Evolutionary conservation across 2,888 invertebrate genomes (phyloP).

Genomic region (Spodoptera exigua): DNA sequence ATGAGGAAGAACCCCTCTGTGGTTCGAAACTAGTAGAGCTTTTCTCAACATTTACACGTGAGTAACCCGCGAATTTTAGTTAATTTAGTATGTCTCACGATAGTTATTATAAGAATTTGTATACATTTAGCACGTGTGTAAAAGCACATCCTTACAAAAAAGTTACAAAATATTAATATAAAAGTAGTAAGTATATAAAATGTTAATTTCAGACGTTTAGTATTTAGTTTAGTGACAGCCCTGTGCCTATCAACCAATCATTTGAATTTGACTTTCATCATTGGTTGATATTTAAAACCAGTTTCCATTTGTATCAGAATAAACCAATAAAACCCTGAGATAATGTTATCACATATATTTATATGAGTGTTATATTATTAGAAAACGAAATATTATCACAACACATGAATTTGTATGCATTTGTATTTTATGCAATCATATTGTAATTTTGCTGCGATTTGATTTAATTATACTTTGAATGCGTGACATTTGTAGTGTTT

Average conservation of each 20-base stretch:
- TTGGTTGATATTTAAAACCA: conserved; percentile 47
- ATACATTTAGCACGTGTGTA: no score
- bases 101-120: no score
- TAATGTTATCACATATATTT: conserved; percentile 12
- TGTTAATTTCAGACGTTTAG: no score
- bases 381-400: not conserved
- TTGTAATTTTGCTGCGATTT: conserved; percentile 7
- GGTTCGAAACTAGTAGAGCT: no score
- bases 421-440: conserved; percentile 10
- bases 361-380: conserved; percentile 1
- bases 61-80: no score
- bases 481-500: not conserved
- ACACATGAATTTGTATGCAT: conserved; percentile 16
- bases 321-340: conserved; percentile 19
- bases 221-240: conserved; percentile 42
- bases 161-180: no score
- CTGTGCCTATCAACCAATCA: conserved; percentile 52
- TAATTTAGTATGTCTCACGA: no score
- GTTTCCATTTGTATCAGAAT: conserved; percentile 42
- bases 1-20: no score
- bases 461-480: not conserved
- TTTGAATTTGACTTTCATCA: conserved; percentile 54
- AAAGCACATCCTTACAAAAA: no score
- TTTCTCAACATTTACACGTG: no score
- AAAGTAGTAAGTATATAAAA: no score